Evolutionary conservation across 2,797 vertebrate genomes (phyloP).

Genomic region (Hippoglossus hippoglossus): DNA sequence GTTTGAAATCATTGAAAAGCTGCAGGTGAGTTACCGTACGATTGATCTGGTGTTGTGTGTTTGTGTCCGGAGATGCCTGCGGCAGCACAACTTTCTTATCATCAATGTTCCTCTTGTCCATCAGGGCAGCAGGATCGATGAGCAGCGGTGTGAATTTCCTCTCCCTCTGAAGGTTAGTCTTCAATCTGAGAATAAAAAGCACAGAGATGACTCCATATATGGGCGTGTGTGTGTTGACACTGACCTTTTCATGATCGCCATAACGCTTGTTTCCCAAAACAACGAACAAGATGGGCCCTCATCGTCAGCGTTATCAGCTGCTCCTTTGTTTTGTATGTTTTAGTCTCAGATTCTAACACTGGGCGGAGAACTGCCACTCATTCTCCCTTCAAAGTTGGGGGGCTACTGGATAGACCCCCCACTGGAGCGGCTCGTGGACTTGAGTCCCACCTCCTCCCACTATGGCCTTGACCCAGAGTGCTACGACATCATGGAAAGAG

Average conservation of each 20-base stretch:
- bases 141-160: slow-evolving; percentile 87
- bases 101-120: slow-evolving; percentile 53
- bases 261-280: slow-evolving; percentile 48
- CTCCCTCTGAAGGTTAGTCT: slow-evolving; percentile 82
- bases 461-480: slow-evolving; percentile 62
- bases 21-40: slow-evolving; percentile 80
- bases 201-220: neutral
- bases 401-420: slow-evolving; percentile 87
- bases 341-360: slow-evolving; percentile 84
- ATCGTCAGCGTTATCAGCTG: slow-evolving; percentile 17
- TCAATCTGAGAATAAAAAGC: neutral
- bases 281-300: slow-evolving; percentile 16
- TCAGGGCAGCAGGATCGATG: slow-evolving; percentile 87
- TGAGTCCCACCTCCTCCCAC: slow-evolving; percentile 77
- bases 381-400: slow-evolving; percentile 81
- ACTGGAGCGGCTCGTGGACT: slow-evolving; percentile 71
- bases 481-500: slow-evolving; percentile 86
- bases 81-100: slow-evolving; percentile 47
- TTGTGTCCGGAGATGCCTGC: slow-evolving; percentile 29
- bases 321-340: slow-evolving; percentile 38
- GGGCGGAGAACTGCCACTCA: slow-evolving; percentile 80
- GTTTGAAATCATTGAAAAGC: slow-evolving; percentile 89
- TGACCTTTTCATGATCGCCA: slow-evolving; percentile 34
- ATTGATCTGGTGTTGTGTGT: slow-evolving; percentile 37
- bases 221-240: slow-evolving; percentile 19